Conservation (phyloP, 2,888 invertebrate genomes). For the Desoria tigrina region DNA sequence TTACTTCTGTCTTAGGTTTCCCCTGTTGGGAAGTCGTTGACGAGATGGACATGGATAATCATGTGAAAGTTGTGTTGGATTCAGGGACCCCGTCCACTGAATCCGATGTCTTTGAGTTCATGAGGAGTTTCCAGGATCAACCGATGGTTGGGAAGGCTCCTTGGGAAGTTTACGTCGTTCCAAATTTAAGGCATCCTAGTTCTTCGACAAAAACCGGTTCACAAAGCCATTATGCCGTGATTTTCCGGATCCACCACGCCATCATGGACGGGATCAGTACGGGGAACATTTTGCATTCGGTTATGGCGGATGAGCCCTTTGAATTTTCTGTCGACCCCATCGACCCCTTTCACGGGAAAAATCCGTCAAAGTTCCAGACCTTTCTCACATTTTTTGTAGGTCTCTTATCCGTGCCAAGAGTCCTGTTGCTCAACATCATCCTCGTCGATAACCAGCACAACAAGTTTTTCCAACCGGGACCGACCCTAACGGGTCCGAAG, state of each 20-base stretch:
- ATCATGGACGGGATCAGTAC: slow-evolving; percentile 41
- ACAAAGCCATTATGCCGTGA: slow-evolving; percentile 39
- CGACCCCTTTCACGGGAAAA: slow-evolving; percentile 23
- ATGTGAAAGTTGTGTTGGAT: slow-evolving; percentile 34
- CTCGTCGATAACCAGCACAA: slow-evolving; percentile 33
- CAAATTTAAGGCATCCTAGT: slow-evolving; percentile 29
- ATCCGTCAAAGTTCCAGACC: slow-evolving; percentile 15
- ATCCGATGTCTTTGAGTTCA: slow-evolving; percentile 37
- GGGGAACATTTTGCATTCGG: slow-evolving; percentile 45
- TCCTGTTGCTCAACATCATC: slow-evolving; percentile 27
- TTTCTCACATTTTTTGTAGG: slow-evolving; percentile 32
- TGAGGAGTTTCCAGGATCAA: slow-evolving; percentile 43
- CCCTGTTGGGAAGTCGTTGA: slow-evolving; percentile 40
- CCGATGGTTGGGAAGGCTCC: slow-evolving; percentile 32
- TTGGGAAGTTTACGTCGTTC: slow-evolving; percentile 50
- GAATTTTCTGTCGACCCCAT: slow-evolving; percentile 49
- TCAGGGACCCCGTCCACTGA: slow-evolving; percentile 1
- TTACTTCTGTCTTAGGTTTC: slow-evolving; percentile 40
- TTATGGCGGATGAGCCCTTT: slow-evolving; percentile 48
- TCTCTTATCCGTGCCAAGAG: slow-evolving; percentile 38
- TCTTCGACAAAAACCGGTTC: not conserved
- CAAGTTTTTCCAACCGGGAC: slow-evolving; percentile 40
- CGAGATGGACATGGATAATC: slow-evolving; percentile 29
- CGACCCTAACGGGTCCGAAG: slow-evolving; percentile 44
- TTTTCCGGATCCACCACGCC: slow-evolving; percentile 44